A percentile compares a stretch with the other conserved stretches of the same genome.
Conservation (phyloP, 2,888 invertebrate species). For the Dynastes maya region DNA sequence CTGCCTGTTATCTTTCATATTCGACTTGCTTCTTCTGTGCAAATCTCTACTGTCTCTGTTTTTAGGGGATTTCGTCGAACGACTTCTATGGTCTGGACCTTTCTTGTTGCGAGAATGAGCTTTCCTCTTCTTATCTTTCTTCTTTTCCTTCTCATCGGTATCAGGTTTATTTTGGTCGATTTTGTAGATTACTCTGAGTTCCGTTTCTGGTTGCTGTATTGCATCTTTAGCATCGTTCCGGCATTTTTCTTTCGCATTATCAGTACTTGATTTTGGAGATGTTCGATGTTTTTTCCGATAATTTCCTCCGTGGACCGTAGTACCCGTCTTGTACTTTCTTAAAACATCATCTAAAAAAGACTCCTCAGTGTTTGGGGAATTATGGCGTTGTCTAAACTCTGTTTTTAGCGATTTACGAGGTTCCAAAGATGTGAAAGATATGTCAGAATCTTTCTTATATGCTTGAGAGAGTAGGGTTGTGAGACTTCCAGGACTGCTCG, state of each 20-base stretch:
- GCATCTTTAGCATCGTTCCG: neutral
- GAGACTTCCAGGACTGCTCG: constrained; percentile 45
- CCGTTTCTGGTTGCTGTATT: neutral
- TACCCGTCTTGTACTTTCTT: constrained; percentile 44
- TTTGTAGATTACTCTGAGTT: constrained; percentile 23
- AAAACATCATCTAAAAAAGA: constrained; percentile 35
- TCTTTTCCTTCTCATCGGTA: neutral
- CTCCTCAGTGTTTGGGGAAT: constrained; percentile 29
- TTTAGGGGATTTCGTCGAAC: neutral
- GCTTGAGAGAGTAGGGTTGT: constrained; percentile 13
- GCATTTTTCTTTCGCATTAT: neutral
- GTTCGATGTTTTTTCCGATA: constrained; percentile 45
- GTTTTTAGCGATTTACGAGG: constrained; percentile 12
- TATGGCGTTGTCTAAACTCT: constrained; percentile 19
- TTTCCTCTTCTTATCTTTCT: constrained; percentile 29
- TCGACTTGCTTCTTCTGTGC: constrained; percentile 12
- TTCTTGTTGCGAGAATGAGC: constrained; percentile 15
- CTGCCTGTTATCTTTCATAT: neutral
- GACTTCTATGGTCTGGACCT: neutral
- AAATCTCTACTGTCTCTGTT: neutral
- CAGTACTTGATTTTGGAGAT: constrained; percentile 33
- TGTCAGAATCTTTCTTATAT: constrained; percentile 30
- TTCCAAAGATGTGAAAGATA: constrained; percentile 14
- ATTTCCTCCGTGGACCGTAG: constrained; percentile 39
- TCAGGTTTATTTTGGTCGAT: neutral